A percentile compares a stretch with the other conserved stretches of the same genome.
These are phyloP conservation scores for Myotis brandtii DNA, from an alignment of 2,113 vertebrate species.

Conservation along the genomic window DNA sequence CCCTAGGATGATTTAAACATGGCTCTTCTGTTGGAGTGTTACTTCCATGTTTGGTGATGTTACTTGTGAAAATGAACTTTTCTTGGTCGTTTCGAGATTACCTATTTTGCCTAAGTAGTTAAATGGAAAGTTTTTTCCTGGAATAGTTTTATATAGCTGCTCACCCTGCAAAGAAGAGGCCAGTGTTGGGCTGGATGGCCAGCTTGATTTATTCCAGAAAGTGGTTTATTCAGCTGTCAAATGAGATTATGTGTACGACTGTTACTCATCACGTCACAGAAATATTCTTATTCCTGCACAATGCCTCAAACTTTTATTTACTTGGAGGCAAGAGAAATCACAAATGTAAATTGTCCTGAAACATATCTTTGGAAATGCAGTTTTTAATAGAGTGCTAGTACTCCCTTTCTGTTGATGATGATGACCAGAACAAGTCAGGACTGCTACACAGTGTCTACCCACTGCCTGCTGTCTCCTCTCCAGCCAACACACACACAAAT, in stretches of 20 bases:
- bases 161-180: background rate
- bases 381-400: background rate
- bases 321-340: conserved; percentile 45
- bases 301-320: conserved; percentile 13
- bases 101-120: conserved; percentile 6
- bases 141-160: conserved; percentile 20
- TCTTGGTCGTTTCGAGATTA: background rate
- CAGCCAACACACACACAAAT: background rate
- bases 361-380: background rate
- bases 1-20: background rate
- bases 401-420: background rate
- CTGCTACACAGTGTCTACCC: background rate
- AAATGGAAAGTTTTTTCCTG: conserved; percentile 37
- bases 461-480: background rate
- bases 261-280: conserved; percentile 53
- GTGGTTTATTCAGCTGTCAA: conserved; percentile 59
- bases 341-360: conserved; percentile 47
- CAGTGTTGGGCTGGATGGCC: background rate
- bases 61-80: conserved; percentile 14
- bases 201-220: conserved; percentile 62
- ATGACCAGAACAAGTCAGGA: background rate
- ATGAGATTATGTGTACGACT: conserved; percentile 55
- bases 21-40: background rate
- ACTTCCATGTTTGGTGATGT: conserved; percentile 35
- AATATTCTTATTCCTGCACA: conserved; percentile 53